Percentiles rank a stretch among this genome's conserved stretches.
These are phyloP conservation scores for Crocallis elinguaria DNA, from an alignment of 2,888 invertebrate genomes.

Conservation along the genomic window DNA sequence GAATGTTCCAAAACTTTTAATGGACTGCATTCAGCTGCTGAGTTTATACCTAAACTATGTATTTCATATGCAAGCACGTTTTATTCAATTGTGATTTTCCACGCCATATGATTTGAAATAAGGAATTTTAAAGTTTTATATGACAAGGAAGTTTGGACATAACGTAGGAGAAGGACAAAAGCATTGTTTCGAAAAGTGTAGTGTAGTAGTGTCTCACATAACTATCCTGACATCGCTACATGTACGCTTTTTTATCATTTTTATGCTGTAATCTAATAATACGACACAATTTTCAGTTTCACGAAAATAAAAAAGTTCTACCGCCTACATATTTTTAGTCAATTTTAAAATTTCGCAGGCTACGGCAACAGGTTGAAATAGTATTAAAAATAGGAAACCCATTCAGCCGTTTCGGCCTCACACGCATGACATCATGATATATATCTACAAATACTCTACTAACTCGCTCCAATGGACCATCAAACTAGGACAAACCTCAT, in stretches of 20 bases:
- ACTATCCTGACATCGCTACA: too few species aligned
- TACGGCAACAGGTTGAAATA: constrained; percentile 2
- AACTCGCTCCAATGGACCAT: constrained; percentile 24
- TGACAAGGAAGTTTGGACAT: too few species aligned
- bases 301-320: neutral
- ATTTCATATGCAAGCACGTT: neutral
- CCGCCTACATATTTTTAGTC: constrained; percentile 3
- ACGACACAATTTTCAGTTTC: too few species aligned
- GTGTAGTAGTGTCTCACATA: too few species aligned
- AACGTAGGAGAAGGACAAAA: too few species aligned
- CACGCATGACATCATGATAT: constrained; percentile 16
- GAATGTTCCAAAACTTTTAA: constrained; percentile 71
- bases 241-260: too few species aligned
- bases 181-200: too few species aligned
- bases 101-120: too few species aligned
- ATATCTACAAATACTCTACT: constrained; percentile 12
- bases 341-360: constrained; percentile 11
- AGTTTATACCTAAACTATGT: constrained; percentile 49
- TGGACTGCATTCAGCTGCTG: constrained; percentile 71
- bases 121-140: too few species aligned
- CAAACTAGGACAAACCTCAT: constrained; percentile 17
- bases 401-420: constrained; percentile 11
- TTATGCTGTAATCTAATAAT: too few species aligned
- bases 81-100: too few species aligned
- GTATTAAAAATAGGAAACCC: constrained; percentile 19